Percentiles rank a stretch among this genome's conserved stretches.
phyloP scores from a whole-genome alignment of 2,888 invertebrate genomes.

The Lasioglossum malachurum region DNA sequence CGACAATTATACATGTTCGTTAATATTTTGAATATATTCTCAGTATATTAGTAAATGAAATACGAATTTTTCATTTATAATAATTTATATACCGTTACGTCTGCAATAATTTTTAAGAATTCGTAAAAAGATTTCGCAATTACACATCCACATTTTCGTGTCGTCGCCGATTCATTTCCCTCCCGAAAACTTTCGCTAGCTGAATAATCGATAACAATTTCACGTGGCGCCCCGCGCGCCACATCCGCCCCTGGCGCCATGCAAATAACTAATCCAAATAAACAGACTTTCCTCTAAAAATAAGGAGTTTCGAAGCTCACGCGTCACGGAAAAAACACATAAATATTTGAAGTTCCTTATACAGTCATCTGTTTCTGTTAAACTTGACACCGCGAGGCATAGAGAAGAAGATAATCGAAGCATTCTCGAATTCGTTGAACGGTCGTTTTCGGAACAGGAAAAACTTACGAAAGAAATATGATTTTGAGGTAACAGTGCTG shows the following conservation, averaged over 20 bases:
- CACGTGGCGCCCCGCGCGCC: constrained; percentile 32
- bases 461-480: not conserved
- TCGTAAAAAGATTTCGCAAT: not conserved
- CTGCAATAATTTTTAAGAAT: not conserved
- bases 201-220: constrained; percentile 37
- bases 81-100: not conserved
- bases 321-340: constrained; percentile 27
- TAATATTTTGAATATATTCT: not conserved
- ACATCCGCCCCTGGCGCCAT: constrained; percentile 66
- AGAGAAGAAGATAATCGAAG: not conserved
- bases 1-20: not conserved
- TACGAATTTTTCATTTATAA: not conserved
- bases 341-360: not conserved
- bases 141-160: not conserved
- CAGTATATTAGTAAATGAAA: not conserved
- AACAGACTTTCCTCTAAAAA: constrained; percentile 78
- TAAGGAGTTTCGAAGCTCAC: constrained; percentile 45
- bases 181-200: not conserved
- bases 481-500: not conserved
- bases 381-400: not conserved
- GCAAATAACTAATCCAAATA: constrained; percentile 80
- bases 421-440: not conserved
- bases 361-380: constrained; percentile 7
- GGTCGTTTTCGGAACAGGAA: not conserved
- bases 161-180: not conserved